These are phyloP conservation scores for Notarius quadriscutis DNA, from an alignment of 2,113 vertebrate genomes.

Conservation along the genomic window DNA sequence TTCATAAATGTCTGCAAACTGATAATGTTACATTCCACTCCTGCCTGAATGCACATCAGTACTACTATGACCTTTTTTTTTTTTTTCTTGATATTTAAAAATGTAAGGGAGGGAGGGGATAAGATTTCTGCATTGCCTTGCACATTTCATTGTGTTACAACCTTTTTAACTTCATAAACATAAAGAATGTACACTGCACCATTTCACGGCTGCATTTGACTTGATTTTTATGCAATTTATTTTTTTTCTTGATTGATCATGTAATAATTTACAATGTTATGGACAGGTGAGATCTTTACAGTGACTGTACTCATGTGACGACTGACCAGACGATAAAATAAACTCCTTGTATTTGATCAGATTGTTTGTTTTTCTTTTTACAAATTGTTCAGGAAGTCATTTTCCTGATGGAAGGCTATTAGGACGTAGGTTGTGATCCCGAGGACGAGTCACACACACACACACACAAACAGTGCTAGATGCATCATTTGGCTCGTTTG, in stretches of 20 bases:
- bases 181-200: conserved; percentile 68
- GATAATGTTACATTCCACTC: not conserved
- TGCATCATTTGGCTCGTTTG: conserved; percentile 22
- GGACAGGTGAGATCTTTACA: conserved; percentile 49
- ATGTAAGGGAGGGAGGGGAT: too few species aligned
- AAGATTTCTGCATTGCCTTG: not conserved
- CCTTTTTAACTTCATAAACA: conserved; percentile 3
- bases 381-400: not conserved
- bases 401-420: conserved; percentile 20
- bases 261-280: conserved; percentile 64
- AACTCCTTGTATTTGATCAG: conserved; percentile 31
- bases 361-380: not conserved
- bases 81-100: conserved; percentile 7
- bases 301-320: conserved; percentile 16
- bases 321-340: conserved; percentile 41
- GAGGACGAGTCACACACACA: not conserved
- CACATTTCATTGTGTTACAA: not conserved
- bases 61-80: not conserved
- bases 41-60: not conserved
- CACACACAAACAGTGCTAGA: conserved; percentile 7
- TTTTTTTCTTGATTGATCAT: conserved; percentile 50
- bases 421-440: not conserved
- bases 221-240: conserved; percentile 61
- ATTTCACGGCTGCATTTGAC: conserved; percentile 61
- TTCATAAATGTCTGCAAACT: conserved; percentile 17